Base-by-base conservation (phyloP, 2,888 invertebrate species). In the Platerodrilus igneus region DNA sequence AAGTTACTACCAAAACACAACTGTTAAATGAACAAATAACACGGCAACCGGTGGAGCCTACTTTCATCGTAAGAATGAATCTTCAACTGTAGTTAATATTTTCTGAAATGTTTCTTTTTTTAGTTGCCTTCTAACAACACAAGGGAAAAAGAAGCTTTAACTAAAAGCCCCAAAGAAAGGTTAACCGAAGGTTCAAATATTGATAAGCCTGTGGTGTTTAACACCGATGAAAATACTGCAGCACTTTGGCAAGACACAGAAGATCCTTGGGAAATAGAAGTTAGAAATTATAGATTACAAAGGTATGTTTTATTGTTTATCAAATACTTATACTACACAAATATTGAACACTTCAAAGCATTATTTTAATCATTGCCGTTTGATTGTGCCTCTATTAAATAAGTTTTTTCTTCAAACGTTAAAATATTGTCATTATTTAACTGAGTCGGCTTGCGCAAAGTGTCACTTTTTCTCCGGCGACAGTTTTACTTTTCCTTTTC, bases 261-360 rank as follows among this genome's bases (percentile, higher is more conserved):
- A 18, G 73, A 76, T 1, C 53, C 68, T 0, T 69, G 75, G 53
- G 81, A 81, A 63, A 58, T 58, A 5, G 78, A 80, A 63, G 66
- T 79, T 55, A 73, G 75, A 35, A 69, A 72, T 37, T 58, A 70
- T 26, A 71, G 77, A 5, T 63, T 74, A 21, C 63, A 68, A 51
- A 72, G 74, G 76, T 75, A 8, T n/a, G n/a, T n/a, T n/a, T n/a
- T n/a, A n/a, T n/a, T n/a, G n/a, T n/a, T n/a, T n/a, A n/a, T n/a
- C n/a, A n/a, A n/a, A n/a, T n/a, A n/a, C n/a, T n/a, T n/a, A n/a
- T n/a, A n/a, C n/a, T n/a, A n/a, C n/a, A n/a, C n/a, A n/a, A n/a
- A n/a, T n/a, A n/a, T n/a, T n/a, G n/a, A n/a, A n/a, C n/a, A n/a
- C n/a, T n/a, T n/a, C n/a, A n/a, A n/a, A n/a, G n/a, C n/a, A n/a